These are phyloP conservation scores for Coronaproctus castanopsis DNA, from an alignment of 2,888 invertebrate species.

Conservation along the genomic window DNA sequence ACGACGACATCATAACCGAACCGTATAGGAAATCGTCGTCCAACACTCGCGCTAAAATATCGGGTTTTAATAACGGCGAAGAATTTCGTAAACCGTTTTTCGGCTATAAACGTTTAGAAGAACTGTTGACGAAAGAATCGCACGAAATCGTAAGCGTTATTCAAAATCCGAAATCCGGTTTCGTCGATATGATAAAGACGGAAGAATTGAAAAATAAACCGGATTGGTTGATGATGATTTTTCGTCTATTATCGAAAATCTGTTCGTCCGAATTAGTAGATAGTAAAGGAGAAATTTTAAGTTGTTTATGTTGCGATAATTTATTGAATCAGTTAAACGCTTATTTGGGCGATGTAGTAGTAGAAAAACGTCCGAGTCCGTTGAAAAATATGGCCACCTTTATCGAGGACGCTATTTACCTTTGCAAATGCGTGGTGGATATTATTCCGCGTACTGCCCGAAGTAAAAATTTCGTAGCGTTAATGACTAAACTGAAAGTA, in stretches of 20 bases:
- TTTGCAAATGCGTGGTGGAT: slow-evolving; percentile 26
- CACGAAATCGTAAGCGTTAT: slow-evolving; percentile 11
- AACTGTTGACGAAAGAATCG: slow-evolving; percentile 5
- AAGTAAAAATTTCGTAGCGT: slow-evolving; percentile 22
- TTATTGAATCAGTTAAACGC: slow-evolving; percentile 8
- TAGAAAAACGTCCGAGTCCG: slow-evolving; percentile 17
- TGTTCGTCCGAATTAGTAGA: slow-evolving; percentile 10
- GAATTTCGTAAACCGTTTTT: too few species aligned
- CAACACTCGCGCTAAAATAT: too few species aligned
- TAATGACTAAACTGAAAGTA: slow-evolving; percentile 21
- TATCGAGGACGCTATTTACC: slow-evolving; percentile 19
- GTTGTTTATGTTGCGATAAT: neutral
- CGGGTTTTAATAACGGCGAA: too few species aligned
- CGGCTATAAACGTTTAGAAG: slow-evolving; percentile 6
- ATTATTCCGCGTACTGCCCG: slow-evolving; percentile 23
- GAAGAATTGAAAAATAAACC: neutral
- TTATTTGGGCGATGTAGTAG: slow-evolving; percentile 14
- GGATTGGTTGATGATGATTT: slow-evolving; percentile 12
- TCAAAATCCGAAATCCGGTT: neutral
- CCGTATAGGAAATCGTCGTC: too few species aligned
- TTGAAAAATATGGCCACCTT: slow-evolving; percentile 20
- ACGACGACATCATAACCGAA: too few species aligned
- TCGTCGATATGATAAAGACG: slow-evolving; percentile 7
- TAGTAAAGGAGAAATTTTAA: slow-evolving; percentile 2
- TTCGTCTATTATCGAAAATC: slow-evolving; percentile 10